Percentiles rank a stretch among this genome's conserved stretches.
Conservation (phyloP, 1,140 invertebrate genomes). For the Medauroidea extradentata region DNA sequence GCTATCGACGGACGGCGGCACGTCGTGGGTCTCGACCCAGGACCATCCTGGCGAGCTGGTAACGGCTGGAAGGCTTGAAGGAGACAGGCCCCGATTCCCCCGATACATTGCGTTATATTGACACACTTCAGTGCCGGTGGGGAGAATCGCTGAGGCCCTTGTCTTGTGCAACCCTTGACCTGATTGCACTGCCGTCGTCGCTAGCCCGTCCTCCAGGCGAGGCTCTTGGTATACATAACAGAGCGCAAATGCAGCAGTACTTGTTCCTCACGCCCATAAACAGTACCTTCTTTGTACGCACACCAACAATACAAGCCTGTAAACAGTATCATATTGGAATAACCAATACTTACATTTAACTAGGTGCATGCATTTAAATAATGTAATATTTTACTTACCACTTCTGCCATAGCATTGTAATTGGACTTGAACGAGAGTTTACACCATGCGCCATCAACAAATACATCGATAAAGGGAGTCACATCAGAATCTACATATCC, state of each 20-base stretch:
- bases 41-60: too few species aligned
- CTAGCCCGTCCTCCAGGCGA: too few species aligned
- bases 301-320: constrained; percentile 31
- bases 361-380: not conserved
- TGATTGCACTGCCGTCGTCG: too few species aligned
- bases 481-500: constrained; percentile 20
- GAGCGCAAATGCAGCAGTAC: constrained; percentile 36
- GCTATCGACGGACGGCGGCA: constrained; percentile 28
- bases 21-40: too few species aligned
- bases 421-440: constrained; percentile 31
- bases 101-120: too few species aligned
- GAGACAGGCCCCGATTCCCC: too few species aligned
- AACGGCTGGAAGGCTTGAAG: too few species aligned
- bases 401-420: constrained; percentile 27
- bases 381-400: constrained; percentile 13
- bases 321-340: not conserved
- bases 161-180: too few species aligned
- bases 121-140: too few species aligned
- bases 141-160: too few species aligned
- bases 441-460: constrained; percentile 29
- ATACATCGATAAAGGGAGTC: constrained; percentile 27
- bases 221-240: too few species aligned
- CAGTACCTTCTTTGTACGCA: constrained; percentile 33
- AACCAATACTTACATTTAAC: not conserved
- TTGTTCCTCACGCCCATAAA: constrained; percentile 38